Base-by-base conservation (phyloP, 2,888 invertebrate species). In the Synanthedon vespiformis region DNA sequence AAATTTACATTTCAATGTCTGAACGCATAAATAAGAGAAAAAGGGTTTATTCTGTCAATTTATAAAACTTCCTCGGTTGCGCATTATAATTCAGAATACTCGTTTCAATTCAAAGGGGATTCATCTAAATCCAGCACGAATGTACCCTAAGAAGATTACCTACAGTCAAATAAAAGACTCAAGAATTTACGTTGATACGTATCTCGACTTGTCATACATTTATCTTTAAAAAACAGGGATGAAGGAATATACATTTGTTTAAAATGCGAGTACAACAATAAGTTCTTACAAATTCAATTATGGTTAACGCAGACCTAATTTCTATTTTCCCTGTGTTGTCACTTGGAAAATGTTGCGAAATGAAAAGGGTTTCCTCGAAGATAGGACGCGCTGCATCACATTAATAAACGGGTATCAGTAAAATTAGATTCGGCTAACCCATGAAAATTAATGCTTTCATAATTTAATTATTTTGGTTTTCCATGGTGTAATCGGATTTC, bases 381-480 rank as follows among this genome's bases (percentile, higher is more conserved):
- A 72, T 75, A 74, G 74, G 77, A 1, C 22, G 22, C 22, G 22
- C 5, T 22, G 22, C 22, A 22, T 22, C 22, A 22, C 22, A 22
- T 22, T 22, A 22, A 22, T 22, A 80, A 60, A 59, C 74, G 68
- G 67, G 70, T 70, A 74, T 71, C 67, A 67, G 64, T 67, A 68
- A 70, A 76, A 80, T 75, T 65, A 70, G 69, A 77, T 76, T 77
- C 64, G 68, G 64, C 71, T 74, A 74, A 76, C 75, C 75, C 72
- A 75, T 74, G 72, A 72, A 76, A 77, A 77, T 77, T 75, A 77
- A 34, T 10, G 34, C 8, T 34, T 34, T 34, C 34, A 34, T 34
- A 10, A 10, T 34, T 34, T 34, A 34, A 34, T 34, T 10, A 34
- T 34, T 34, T 10, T 34, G 34, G 34, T 34, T 10, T 34, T 34